Conservation (phyloP, 1,140 invertebrate genomes). For the Leptinotarsa texana region DNA sequence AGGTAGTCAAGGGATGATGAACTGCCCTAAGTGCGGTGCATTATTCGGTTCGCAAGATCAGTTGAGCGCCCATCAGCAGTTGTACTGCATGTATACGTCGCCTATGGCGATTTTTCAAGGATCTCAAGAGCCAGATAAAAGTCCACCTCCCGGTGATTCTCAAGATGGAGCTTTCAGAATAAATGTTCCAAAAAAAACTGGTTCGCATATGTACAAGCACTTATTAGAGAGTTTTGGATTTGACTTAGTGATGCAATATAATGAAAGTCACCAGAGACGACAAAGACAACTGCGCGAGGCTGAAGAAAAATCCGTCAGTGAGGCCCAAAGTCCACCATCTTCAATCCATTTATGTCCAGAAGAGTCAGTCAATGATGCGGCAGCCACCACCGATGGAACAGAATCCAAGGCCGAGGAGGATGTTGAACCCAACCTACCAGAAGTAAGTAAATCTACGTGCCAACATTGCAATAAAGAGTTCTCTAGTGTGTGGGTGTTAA, state of each 20-base stretch:
- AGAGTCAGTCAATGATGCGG: conserved; percentile 50
- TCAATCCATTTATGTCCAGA: conserved; percentile 55
- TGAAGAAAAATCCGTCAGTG: conserved; percentile 41
- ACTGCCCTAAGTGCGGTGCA: conserved; percentile 77
- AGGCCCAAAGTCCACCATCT: conserved; percentile 59
- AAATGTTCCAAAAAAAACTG: conserved; percentile 64
- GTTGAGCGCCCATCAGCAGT: conserved; percentile 79
- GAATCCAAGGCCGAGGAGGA: conserved; percentile 62
- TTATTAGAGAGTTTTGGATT: conserved; percentile 91
- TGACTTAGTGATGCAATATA: conserved; percentile 95
- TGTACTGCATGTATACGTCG: conserved; percentile 77
- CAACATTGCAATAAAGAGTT: conserved; percentile 91
- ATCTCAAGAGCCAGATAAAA: conserved; percentile 57
- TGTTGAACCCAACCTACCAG: conserved; percentile 65
- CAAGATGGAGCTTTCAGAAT: conserved; percentile 45
- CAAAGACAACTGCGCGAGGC: conserved; percentile 58
- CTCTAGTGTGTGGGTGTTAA: conserved; percentile 93
- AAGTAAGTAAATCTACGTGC: conserved; percentile 81
- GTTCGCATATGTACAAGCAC: conserved; percentile 88
- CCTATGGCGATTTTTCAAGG: conserved; percentile 65
- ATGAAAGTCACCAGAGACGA: conserved; percentile 82
- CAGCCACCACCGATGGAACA: conserved; percentile 61
- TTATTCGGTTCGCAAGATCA: conserved; percentile 80
- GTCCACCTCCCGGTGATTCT: conserved; percentile 55
- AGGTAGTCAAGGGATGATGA: conserved; percentile 58